Evolutionary conservation across 2,888 invertebrate genomes (phyloP).

Genomic region (Heliconius ismenius): DNA sequence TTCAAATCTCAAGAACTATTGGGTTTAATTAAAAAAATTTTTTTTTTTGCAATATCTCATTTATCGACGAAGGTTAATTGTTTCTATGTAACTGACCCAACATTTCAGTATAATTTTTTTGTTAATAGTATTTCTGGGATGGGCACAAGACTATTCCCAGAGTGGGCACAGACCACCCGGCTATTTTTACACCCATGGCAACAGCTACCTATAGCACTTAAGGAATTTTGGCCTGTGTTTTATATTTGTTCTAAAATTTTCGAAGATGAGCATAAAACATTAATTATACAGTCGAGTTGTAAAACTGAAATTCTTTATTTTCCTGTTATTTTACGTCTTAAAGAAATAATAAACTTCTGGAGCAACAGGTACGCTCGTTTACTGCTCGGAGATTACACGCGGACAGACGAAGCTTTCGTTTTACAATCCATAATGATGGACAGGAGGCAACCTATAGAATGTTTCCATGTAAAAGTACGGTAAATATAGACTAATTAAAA

Average conservation of each 20-base stretch:
- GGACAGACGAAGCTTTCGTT: conserved; percentile 8
- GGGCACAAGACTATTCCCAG: no score
- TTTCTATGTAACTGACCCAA: not conserved
- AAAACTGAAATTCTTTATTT: not conserved
- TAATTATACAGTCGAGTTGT: not conserved
- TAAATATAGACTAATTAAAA: conserved; percentile 23
- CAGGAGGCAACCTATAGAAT: conserved; percentile 3
- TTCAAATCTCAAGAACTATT: no score
- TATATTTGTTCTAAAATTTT: not conserved
- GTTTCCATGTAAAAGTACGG: conserved; percentile 10
- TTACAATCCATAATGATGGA: conserved; percentile 15
- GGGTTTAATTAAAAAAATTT: not conserved
- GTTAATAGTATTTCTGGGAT: no score
- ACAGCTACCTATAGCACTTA: not conserved
- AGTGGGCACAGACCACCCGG: no score
- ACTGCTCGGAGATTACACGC: conserved; percentile 7
- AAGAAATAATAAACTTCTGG: conserved; percentile 14
- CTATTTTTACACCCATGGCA: no score
- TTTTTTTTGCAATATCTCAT: no score
- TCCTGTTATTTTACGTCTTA: conserved; percentile 8
- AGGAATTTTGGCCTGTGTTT: not conserved
- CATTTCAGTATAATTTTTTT: no score
- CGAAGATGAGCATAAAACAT: not conserved
- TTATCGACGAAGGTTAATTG: not conserved
- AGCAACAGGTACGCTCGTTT: conserved; percentile 4